Base-by-base conservation (phyloP, 2,797 vertebrate species). In the Protosalanx chinensis region DNA sequence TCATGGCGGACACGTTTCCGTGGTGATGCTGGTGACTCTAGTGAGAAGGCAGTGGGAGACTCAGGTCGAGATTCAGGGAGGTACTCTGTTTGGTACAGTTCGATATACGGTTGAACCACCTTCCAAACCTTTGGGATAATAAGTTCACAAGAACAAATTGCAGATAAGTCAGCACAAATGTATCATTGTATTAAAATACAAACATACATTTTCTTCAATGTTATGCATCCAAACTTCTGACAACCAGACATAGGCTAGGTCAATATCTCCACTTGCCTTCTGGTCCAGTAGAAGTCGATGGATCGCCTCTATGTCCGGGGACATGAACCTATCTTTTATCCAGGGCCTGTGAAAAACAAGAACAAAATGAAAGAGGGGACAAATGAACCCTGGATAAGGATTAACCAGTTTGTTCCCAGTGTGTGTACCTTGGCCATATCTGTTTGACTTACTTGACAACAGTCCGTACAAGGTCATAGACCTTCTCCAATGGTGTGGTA, bases 321-420 rank as follows among this genome's bases (percentile, higher is more conserved):
- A 94, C 96, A 99, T 98, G 91, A 98, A 98, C 74, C 97, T 94
- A 85, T 99, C 98, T 89, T 97, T 99, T 7, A 99, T 93, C 98
- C 98, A 99, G 1, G 97, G 97, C 80, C 98, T 99, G 81, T 67
- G 75, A 74, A 56, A 56, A 81, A 64, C 74, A 74, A 0, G 2
- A 85, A 73, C 70, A 49, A 73, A 1, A 18, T 64, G 51, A 32
- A 71, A 20, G 2, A 37, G 58, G 8, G 64, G 20, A 74, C 58
- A 70, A 41, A 79, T 81, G 77, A 80, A 80, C 79, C 75, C 83
- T 80, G 82, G 89, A 77, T 88, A 92, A 92, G 91, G 68, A 91
- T 90, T 89, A 92, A 93, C 90, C 41, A 20, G 46, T 62, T 59
- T 51, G 65, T 68, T 73, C 70, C 82, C 59, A 68, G 81, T 64